Percentiles rank a stretch among this genome's conserved stretches.
Conservation (phyloP, 2,797 vertebrate species). For the Ceyx erithaca region DNA sequence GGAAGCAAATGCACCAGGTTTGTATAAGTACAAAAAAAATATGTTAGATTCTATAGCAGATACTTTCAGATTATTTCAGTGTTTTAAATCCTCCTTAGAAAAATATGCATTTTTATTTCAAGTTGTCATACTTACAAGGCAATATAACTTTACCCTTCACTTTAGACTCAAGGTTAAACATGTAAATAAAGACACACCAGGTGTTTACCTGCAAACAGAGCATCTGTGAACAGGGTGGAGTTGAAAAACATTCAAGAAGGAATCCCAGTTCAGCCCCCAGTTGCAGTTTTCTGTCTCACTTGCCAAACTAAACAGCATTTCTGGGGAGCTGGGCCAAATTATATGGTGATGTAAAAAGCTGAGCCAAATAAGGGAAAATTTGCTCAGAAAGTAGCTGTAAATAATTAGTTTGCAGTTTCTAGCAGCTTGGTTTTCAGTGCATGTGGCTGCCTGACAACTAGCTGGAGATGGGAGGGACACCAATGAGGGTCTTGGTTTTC, state of each 20-base stretch:
- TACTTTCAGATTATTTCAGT: background rate
- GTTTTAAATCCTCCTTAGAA: background rate
- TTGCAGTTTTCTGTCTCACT: background rate
- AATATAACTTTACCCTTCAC: background rate
- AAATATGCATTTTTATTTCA: background rate
- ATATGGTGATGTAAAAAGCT: background rate
- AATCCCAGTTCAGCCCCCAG: background rate
- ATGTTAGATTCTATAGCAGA: background rate
- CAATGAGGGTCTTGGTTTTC: background rate
- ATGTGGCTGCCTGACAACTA: background rate
- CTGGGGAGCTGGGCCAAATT: background rate
- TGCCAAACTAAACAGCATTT: background rate
- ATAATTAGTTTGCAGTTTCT: background rate
- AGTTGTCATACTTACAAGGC: background rate
- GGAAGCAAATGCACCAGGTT: background rate
- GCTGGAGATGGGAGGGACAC: background rate
- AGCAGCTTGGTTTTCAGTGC: background rate
- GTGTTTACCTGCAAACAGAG: background rate
- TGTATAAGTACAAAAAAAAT: background rate
- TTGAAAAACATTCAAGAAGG: background rate
- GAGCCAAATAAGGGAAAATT: background rate
- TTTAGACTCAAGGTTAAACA: background rate
- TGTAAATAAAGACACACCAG: background rate
- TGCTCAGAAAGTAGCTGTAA: background rate
- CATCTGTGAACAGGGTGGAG: background rate